phyloP scores from a whole-genome alignment of 2,888 invertebrate genomes.

The Watsonalla cultraria region DNA sequence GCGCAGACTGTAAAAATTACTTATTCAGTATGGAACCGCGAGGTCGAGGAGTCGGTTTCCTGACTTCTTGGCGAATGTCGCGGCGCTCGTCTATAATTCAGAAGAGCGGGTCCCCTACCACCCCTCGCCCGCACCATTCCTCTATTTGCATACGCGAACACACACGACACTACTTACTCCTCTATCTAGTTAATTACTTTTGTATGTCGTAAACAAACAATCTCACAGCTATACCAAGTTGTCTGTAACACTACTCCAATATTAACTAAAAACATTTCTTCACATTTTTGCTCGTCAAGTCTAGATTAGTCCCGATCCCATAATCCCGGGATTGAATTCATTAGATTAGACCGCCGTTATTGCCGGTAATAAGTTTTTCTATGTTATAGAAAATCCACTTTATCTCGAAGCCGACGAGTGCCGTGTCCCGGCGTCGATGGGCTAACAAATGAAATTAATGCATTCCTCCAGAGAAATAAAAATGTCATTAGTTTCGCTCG shows the following conservation, averaged over 20 bases:
- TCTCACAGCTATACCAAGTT: background rate
- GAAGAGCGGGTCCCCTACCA: constrained; percentile 23
- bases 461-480: constrained; percentile 73
- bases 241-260: background rate
- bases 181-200: background rate
- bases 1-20: constrained; percentile 74
- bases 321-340: constrained; percentile 14
- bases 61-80: constrained; percentile 59
- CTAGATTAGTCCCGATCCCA: background rate
- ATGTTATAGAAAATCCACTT: constrained; percentile 60
- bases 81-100: constrained; percentile 67
- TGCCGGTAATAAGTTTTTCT: constrained; percentile 52
- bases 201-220: background rate
- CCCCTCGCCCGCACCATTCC: constrained; percentile 1
- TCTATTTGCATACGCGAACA: background rate
- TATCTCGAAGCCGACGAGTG: constrained; percentile 43
- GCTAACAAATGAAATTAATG: constrained; percentile 76
- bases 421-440: constrained; percentile 61
- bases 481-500: constrained; percentile 72
- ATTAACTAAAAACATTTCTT: background rate
- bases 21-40: constrained; percentile 68
- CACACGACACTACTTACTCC: background rate
- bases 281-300: background rate
- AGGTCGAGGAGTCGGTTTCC: constrained; percentile 45
- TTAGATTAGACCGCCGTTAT: constrained; percentile 20